Percentiles rank a stretch among this genome's conserved stretches.
phyloP scores from a whole-genome alignment of 1,140 invertebrate genomes.

The Microvelia longipes region DNA sequence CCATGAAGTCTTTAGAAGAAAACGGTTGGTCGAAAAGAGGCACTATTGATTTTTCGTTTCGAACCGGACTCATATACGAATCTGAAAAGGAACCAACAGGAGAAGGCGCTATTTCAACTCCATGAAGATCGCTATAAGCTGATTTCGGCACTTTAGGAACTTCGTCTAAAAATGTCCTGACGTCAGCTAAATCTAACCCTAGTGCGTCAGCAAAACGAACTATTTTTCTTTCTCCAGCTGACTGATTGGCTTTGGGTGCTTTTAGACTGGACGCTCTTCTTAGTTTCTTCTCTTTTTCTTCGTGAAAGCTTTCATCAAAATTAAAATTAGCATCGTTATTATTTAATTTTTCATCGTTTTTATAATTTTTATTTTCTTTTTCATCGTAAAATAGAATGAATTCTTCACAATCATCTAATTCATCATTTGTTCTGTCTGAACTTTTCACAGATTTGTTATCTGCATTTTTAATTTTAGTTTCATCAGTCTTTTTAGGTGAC shows the following conservation, averaged over 20 bases:
- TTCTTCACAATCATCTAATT: not conserved
- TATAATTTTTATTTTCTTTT: conserved; percentile 3
- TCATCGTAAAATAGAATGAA: conserved; percentile 7
- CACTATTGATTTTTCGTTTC: conserved; percentile 32
- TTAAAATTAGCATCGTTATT: not conserved
- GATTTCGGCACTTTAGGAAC: conserved; percentile 74
- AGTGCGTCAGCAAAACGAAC: conserved; percentile 88
- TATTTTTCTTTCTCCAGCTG: conserved; percentile 78
- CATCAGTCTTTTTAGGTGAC: not conserved
- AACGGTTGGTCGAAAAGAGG: conserved; percentile 73
- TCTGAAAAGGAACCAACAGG: conserved; percentile 25
- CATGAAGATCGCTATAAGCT: conserved; percentile 55
- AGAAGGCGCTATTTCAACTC: conserved; percentile 32
- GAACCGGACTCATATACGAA: conserved; percentile 11
- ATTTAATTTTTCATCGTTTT: not conserved
- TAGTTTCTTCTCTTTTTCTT: conserved; percentile 2
- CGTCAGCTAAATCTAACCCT: conserved; percentile 79
- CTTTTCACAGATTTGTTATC: not conserved
- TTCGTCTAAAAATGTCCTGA: conserved; percentile 77
- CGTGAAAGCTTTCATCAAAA: not conserved
- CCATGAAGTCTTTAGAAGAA: conserved; percentile 55
- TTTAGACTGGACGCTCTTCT: conserved; percentile 71
- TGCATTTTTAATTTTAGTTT: not conserved
- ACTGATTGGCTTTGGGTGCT: conserved; percentile 79
- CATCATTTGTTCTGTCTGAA: not conserved